phyloP scores from a whole-genome alignment of 2,888 invertebrate species.

The Willowsia nigromaculata region DNA sequence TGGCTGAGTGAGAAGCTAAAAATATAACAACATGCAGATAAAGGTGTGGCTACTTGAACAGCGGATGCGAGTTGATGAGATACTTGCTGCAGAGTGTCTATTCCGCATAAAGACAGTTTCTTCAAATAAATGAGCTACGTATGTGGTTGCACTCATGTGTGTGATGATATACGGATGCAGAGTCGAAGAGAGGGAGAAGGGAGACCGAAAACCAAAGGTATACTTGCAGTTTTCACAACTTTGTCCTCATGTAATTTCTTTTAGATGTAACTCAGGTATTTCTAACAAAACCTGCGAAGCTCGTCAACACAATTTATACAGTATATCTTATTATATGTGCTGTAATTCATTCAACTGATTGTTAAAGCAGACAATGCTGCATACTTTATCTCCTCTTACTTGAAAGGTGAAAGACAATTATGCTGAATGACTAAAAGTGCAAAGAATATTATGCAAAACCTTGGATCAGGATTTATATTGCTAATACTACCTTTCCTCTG shows the following conservation, averaged over 20 bases:
- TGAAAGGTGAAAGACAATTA: not conserved
- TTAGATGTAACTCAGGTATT: conserved; percentile 3
- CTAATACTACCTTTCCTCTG: too few relatives aligned
- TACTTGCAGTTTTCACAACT: conserved; percentile 30
- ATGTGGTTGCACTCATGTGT: conserved; percentile 13
- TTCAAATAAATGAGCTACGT: conserved; percentile 60
- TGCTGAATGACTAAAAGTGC: too few relatives aligned
- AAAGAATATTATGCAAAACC: too few relatives aligned
- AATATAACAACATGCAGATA: conserved; percentile 70
- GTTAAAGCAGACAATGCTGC: not conserved
- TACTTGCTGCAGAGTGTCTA: conserved; percentile 61
- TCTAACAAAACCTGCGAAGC: conserved; percentile 55
- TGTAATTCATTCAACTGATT: not conserved
- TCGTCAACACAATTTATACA: not conserved
- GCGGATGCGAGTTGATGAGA: conserved; percentile 73
- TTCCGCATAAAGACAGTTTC: conserved; percentile 62
- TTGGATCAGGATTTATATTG: too few relatives aligned
- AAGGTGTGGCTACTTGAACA: conserved; percentile 71
- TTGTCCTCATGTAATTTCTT: conserved; percentile 64
- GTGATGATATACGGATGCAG: conserved; percentile 21
- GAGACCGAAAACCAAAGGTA: too few relatives aligned
- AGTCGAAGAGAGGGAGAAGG: not conserved
- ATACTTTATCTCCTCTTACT: not conserved
- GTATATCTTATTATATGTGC: not conserved
- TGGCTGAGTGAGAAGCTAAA: conserved; percentile 45